Percentiles rank a stretch among this genome's conserved stretches.
These are phyloP conservation scores for Drosophila dives DNA, from an alignment of 2,888 invertebrate genomes.

Conservation along the genomic window DNA sequence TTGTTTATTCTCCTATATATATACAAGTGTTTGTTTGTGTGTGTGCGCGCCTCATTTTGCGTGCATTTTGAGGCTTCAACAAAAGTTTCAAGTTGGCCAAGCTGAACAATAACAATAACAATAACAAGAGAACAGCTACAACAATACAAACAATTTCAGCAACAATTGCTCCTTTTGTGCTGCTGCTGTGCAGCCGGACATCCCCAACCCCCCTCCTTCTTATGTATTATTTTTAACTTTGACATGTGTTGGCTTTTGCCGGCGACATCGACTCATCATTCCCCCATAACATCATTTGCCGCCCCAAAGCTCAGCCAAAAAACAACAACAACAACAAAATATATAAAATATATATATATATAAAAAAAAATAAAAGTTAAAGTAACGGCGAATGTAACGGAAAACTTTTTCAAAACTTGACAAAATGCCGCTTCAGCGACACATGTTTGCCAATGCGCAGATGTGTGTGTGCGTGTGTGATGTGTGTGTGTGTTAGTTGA, in stretches of 20 bases:
- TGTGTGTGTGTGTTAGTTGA: slow-evolving; percentile 50
- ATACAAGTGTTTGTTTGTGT: slow-evolving; percentile 4
- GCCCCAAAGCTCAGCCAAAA: slow-evolving; percentile 8
- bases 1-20: slow-evolving; percentile 5
- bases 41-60: slow-evolving; percentile 29
- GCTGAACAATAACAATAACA: slow-evolving; percentile 36
- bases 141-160: slow-evolving; percentile 32
- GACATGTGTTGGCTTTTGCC: slow-evolving; percentile 75
- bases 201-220: slow-evolving; percentile 20
- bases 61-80: slow-evolving; percentile 59
- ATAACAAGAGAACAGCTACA: slow-evolving; percentile 26
- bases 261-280: slow-evolving; percentile 72
- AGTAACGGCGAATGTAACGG: slow-evolving; percentile 53
- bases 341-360: not conserved
- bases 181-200: slow-evolving; percentile 12
- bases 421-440: slow-evolving; percentile 58
- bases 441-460: slow-evolving; percentile 22
- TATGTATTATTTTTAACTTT: slow-evolving; percentile 76
- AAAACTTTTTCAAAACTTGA: slow-evolving; percentile 72
- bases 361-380: slow-evolving; percentile 44
- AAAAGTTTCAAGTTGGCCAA: slow-evolving; percentile 65
- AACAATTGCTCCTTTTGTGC: slow-evolving; percentile 51
- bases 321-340: not conserved
- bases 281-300: slow-evolving; percentile 56
- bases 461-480: slow-evolving; percentile 2